Base-by-base conservation (phyloP, 2,113 vertebrate species). In the Periophthalmodon schlosseri region DNA sequence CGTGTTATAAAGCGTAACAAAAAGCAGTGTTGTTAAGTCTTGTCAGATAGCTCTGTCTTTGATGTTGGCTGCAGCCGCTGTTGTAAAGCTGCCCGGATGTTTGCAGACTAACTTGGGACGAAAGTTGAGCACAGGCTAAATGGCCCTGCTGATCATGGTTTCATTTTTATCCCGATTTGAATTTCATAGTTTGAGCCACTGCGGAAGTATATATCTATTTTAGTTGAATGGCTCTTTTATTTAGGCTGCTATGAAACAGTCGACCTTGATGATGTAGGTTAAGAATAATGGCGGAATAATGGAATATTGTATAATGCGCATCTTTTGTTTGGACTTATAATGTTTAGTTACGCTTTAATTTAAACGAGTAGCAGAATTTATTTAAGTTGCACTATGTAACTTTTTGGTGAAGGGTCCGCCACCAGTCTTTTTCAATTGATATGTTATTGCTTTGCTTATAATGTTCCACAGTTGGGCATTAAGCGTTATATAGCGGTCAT, bases 101-200 rank as follows among this genome's bases (percentile, higher is more conserved):
- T 73, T 76, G 73, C 66, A 52, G 81, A 69, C 80, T 89, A 88
- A 90, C 83, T 87, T 79, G 9, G 83, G 83, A 83, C 75, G 82
- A 88, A 90, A 88, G 83, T 89, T 86, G 86, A 84, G 83, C 78
- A 73, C 84, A 76, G 68, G 82, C 56, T 75, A 76, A 58, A 78
- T 36, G 68, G 78, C 58, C 76, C 46, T 73, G 82, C 84, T 75
- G 81, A 81, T 54, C 77, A 75, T 46, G 76, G 79, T 75, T 83
- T 83, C 79, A 75, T 84, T 80, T 82, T 86, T 79, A 76, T 79
- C 86, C 81, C 83, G 21, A 89, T 77, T 87, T 84, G 61, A 78
- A 86, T 90, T 88, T 91, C 88, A 89, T 78, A 72, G 87, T 5
- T 79, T 66, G 76, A 61, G 64, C 76, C 73, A 36, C 71, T 81